phyloP scores from a whole-genome alignment of 2,888 invertebrate species.

The Cantharis lateralis region DNA sequence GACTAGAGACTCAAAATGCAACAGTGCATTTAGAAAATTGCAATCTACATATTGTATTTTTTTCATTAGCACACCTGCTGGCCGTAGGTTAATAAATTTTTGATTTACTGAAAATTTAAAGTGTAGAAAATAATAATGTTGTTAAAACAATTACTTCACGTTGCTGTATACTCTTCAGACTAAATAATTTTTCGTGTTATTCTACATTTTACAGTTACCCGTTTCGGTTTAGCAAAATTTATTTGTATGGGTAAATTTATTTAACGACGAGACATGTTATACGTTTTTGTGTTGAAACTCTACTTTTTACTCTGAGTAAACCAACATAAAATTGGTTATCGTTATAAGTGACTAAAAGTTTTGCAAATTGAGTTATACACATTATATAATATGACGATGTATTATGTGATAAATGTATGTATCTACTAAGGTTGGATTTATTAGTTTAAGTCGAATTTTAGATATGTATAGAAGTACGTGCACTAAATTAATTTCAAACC shows the following conservation, averaged over 20 bases:
- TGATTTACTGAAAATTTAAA: too few species aligned
- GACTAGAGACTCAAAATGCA: too few species aligned
- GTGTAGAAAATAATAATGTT: too few species aligned
- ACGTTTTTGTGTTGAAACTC: not conserved
- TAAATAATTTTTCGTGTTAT: not conserved
- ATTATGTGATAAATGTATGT: too few species aligned
- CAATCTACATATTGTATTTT: too few species aligned
- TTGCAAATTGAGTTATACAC: not conserved
- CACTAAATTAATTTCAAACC: not conserved
- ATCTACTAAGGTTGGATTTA: not conserved
- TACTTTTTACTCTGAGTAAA: not conserved
- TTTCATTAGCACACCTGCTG: too few species aligned
- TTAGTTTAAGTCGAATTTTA: not conserved
- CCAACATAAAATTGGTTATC: not conserved
- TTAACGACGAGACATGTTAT: not conserved
- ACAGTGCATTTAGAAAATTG: too few species aligned
- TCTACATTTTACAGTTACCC: not conserved
- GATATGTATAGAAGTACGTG: not conserved
- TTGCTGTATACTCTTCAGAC: not conserved
- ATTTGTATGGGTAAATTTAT: not conserved
- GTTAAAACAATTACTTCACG: too few species aligned
- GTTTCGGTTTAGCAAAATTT: not conserved
- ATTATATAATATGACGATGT: not conserved
- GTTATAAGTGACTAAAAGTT: not conserved
- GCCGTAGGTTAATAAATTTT: too few species aligned